Base-by-base conservation (phyloP, 2,797 vertebrate genomes). In the Acrossocheilus wenchowensis region DNA sequence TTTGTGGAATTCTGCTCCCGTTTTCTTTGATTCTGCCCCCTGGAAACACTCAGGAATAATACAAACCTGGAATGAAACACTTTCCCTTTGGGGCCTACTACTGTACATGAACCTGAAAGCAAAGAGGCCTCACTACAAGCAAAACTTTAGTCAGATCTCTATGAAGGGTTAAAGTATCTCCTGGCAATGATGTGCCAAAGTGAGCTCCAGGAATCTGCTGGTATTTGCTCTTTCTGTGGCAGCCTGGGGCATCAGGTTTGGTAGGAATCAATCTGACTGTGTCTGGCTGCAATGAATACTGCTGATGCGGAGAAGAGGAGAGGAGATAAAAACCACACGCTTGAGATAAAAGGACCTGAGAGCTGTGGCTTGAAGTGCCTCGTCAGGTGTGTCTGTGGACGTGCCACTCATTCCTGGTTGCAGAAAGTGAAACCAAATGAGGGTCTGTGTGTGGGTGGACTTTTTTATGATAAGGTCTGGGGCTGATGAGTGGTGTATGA, bases 361-460 rank as follows among this genome's bases (percentile, higher is more conserved):
- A 84, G 90, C 84, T 82, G 83, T 5, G 80, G 82, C 86, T 82
- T 85, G 87, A 85, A 68, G 69, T 15, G 71, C 87, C 79, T 88
- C 48, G 48, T 30, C 85, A 91, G 93, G 92, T 91, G 92, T 92
- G 93, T 86, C 93, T 91, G 78, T 92, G 90, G 90, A 94, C 92
- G 94, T 95, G 92, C 93, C 93, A 90, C 71, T 81, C 92, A 95
- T 95, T 95, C 95, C 94, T 91, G 54, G 86, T 75, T 36, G 91
- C 93, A 94, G 93, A 89, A 93, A 94, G 91, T 93, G 87, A 94
- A 93, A 34, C 81, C 89, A 84, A 87, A 85, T 54, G 78, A 36
- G 34, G 71, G 75, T 81, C 23, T 62, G 71, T 87, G 82, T 87
- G 82, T 87, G 89, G 86, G 88, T 82, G 85, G 87, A 87, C 75